Evolutionary conservation across 53 echinoderm and acorn worm genomes (phyloP).

Genomic region (Temnopleurus reevesii): DNA sequence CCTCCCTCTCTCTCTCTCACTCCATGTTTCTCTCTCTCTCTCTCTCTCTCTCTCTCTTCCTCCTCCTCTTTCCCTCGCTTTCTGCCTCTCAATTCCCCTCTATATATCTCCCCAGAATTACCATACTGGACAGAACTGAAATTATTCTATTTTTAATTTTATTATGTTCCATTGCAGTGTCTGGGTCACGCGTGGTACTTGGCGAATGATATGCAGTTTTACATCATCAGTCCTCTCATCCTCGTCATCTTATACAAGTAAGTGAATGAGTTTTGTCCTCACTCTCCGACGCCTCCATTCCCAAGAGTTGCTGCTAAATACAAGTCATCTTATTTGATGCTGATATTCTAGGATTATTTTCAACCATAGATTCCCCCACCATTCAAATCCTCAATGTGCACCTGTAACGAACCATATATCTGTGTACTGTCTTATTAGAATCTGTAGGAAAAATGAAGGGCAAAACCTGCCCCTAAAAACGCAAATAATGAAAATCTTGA

Average conservation of each 20-base stretch:
- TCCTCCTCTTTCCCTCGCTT: background rate
- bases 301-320: no score
- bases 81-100: background rate
- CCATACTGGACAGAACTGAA: no score
- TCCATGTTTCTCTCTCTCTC: background rate
- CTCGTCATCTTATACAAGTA: slow-evolving; percentile 74
- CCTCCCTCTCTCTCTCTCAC: background rate
- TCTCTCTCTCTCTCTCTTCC: background rate
- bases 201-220: slow-evolving; percentile 86
- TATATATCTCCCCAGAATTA: background rate
- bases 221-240: slow-evolving; percentile 71
- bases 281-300: background rate
- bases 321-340: no score
- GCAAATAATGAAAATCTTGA: no score
- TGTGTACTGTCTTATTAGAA: no score
- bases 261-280: slow-evolving; percentile 14
- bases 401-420: no score
- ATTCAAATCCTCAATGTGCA: no score
- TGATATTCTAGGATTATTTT: no score
- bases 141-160: no score
- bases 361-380: no score
- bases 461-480: no score
- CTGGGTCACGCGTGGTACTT: slow-evolving; percentile 80
- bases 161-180: slow-evolving; percentile 53
- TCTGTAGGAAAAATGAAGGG: no score